Percentiles rank a stretch among this genome's conserved stretches.
Evolutionary conservation across 2,888 invertebrate species (phyloP).

Genomic region (Ormyrus pomaceus): DNA sequence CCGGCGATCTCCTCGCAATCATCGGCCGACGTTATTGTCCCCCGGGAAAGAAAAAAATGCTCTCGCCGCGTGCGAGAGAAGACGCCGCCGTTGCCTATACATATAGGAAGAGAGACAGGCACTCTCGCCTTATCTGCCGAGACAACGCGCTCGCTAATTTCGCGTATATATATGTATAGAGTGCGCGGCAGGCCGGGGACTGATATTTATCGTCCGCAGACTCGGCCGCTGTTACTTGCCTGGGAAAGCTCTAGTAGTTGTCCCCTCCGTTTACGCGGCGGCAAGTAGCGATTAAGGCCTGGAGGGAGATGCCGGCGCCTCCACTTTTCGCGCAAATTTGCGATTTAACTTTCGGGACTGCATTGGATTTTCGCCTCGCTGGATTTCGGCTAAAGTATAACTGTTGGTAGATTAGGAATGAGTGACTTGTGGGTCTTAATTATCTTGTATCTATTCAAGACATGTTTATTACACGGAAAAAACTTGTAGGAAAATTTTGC

Average conservation of each 20-base stretch:
- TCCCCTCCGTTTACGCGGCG: background rate
- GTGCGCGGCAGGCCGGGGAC: conserved; percentile 40
- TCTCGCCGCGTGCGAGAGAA: too few relatives aligned
- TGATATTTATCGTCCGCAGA: conserved; percentile 62
- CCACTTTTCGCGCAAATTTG: too few relatives aligned
- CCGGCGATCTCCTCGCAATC: conserved; percentile 15
- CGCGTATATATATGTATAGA: conserved; percentile 29
- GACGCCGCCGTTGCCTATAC: background rate
- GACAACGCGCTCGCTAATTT: conserved; percentile 63
- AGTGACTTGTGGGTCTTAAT: too few relatives aligned
- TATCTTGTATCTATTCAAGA: too few relatives aligned
- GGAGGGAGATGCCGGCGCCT: too few relatives aligned
- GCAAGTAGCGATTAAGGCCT: too few relatives aligned
- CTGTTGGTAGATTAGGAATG: too few relatives aligned
- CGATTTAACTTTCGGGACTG: too few relatives aligned
- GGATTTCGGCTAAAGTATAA: too few relatives aligned
- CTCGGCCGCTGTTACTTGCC: conserved; percentile 44
- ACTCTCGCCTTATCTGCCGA: conserved; percentile 59
- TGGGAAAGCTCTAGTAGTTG: background rate
- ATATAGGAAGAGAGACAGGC: conserved; percentile 10
- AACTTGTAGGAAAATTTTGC: too few relatives aligned
- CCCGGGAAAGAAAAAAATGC: background rate
- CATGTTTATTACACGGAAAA: too few relatives aligned
- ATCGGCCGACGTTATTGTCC: background rate
- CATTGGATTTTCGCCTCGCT: too few relatives aligned